Evolutionary conservation across 2,888 invertebrate species (phyloP).

Genomic region (Platycnemis pennipes): DNA sequence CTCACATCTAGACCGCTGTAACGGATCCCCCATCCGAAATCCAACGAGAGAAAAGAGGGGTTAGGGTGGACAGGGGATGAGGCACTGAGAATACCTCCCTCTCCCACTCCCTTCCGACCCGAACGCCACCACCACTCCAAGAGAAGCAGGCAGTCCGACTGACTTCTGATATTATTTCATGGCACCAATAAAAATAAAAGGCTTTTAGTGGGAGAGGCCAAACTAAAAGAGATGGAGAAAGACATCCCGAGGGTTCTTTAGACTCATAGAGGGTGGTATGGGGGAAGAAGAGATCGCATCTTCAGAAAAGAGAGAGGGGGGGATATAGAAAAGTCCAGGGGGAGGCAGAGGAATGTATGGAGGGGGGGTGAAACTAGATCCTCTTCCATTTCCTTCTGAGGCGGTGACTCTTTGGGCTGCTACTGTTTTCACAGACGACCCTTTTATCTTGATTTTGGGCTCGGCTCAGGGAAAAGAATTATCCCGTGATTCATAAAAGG

Average conservation of each 20-base stretch:
- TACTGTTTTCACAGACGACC: neutral
- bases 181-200: slow-evolving; percentile 59
- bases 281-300: neutral
- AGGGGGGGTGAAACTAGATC: neutral
- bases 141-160: neutral
- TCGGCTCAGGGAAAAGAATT: neutral
- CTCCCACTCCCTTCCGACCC: neutral
- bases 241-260: neutral
- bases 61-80: neutral
- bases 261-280: neutral
- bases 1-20: neutral
- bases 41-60: too few species aligned
- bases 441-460: neutral
- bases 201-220: slow-evolving; percentile 50
- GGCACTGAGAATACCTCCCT: too few species aligned
- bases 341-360: neutral
- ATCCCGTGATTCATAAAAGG: neutral
- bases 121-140: neutral
- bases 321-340: neutral
- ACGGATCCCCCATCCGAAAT: neutral
- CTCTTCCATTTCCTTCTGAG: neutral
- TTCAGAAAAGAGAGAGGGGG: neutral
- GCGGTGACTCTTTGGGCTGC: neutral
- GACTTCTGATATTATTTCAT: slow-evolving; percentile 55
- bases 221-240: slow-evolving; percentile 47